These are phyloP conservation scores for Caenorhabditis doughertyi DNA, from an alignment of 2,888 invertebrate species.

Conservation along the genomic window DNA sequence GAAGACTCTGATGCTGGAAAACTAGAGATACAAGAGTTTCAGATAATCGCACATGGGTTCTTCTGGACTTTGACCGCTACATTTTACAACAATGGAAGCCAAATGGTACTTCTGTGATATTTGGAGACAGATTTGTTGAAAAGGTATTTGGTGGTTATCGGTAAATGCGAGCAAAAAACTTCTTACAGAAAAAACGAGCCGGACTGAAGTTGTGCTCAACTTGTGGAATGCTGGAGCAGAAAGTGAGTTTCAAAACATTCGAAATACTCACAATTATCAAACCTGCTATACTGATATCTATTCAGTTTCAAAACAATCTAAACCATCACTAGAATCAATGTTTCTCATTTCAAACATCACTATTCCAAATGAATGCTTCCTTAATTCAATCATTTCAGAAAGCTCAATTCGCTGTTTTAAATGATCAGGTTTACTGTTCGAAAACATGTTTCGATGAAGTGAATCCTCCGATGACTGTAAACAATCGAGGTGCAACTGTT, in stretches of 20 bases:
- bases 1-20: background rate
- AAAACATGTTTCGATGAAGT: slow-evolving; percentile 70
- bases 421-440: slow-evolving; percentile 68
- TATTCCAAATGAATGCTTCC: background rate
- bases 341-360: slow-evolving; percentile 5
- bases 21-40: slow-evolving; percentile 17
- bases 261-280: no score
- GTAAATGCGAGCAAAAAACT: background rate
- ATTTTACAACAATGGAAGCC: slow-evolving; percentile 79
- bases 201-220: slow-evolving; percentile 75
- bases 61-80: slow-evolving; percentile 81
- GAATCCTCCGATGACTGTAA: slow-evolving; percentile 51
- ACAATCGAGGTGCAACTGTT: slow-evolving; percentile 62
- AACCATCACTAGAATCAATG: no score
- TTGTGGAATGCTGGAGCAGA: slow-evolving; percentile 81
- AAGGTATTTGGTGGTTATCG: slow-evolving; percentile 38
- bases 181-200: slow-evolving; percentile 65
- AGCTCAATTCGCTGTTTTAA: slow-evolving; percentile 67
- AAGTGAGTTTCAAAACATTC: slow-evolving; percentile 32
- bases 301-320: no score
- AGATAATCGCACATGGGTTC: slow-evolving; percentile 82
- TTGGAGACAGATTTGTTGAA: slow-evolving; percentile 77
- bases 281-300: no score
- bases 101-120: slow-evolving; percentile 78
- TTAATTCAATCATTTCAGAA: slow-evolving; percentile 42